phyloP scores from a whole-genome alignment of 2,797 vertebrate genomes.

The Oophaga sylvatica region DNA sequence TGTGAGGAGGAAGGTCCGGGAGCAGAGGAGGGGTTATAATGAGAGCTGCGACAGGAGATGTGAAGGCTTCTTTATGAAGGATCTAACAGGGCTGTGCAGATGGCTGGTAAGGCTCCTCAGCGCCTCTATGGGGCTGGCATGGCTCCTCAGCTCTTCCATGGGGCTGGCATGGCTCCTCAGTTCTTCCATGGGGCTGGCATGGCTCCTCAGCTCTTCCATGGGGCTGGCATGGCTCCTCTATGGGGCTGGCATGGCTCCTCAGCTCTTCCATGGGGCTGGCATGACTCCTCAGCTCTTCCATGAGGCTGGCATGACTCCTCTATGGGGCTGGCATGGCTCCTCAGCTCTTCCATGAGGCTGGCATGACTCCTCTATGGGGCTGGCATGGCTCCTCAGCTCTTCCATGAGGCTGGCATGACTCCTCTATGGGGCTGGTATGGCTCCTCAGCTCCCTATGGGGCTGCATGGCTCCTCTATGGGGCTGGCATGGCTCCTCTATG shows the following conservation, averaged over 20 bases:
- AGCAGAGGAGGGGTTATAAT: conserved; percentile 10
- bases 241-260: no score
- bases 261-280: not conserved
- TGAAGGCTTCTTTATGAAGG: conserved; percentile 38
- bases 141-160: not conserved
- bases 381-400: no score
- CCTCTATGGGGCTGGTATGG: no score
- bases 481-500: no score
- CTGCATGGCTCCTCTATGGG: no score
- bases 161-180: conserved; percentile 28
- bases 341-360: not conserved
- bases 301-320: no score
- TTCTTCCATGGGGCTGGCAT: conserved; percentile 18
- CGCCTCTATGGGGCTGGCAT: not conserved
- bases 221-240: no score
- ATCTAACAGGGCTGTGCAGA: conserved; percentile 33
- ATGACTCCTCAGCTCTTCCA: no score
- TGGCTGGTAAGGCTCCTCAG: conserved; percentile 42
- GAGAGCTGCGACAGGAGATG: not conserved
- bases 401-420: no score
- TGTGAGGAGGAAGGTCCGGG: not conserved
- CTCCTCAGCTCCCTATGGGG: no score
- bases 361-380: no score
- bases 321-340: no score
- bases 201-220: not conserved